Conservation (phyloP, 1,140 invertebrate genomes). For the Notospermus geniculatus region DNA sequence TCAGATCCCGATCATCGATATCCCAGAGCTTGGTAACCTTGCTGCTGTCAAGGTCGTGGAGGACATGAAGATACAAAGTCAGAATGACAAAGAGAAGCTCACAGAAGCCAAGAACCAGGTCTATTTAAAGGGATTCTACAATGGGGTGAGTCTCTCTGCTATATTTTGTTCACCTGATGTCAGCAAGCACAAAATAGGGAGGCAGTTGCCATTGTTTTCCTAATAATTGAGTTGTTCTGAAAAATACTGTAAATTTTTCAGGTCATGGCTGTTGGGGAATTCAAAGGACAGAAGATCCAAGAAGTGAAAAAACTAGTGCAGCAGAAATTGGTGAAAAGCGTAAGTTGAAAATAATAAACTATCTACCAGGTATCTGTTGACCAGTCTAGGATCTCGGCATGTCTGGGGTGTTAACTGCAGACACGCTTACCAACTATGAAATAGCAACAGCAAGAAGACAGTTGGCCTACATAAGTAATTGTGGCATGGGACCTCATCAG, state of each 20-base stretch:
- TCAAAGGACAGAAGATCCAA: conserved; percentile 87
- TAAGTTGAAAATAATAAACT: conserved; percentile 23
- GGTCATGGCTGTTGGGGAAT: conserved; percentile 82
- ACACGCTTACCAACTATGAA: too few relatives aligned
- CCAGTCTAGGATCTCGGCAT: too few relatives aligned
- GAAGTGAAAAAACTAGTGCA: conserved; percentile 93
- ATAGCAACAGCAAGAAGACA: too few relatives aligned
- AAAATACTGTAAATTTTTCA: conserved; percentile 26
- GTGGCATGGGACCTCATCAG: too few relatives aligned
- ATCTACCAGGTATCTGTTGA: not conserved
- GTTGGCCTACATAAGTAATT: too few relatives aligned
- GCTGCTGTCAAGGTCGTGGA: conserved; percentile 83
- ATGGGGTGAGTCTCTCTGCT: conserved; percentile 67
- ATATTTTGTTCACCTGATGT: too few relatives aligned
- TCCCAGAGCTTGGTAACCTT: conserved; percentile 85
- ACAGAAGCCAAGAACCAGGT: conserved; percentile 90
- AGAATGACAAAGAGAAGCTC: conserved; percentile 95
- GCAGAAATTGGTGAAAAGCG: conserved; percentile 69
- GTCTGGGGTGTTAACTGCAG: too few relatives aligned
- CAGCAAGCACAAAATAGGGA: too few relatives aligned
- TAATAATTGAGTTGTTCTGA: too few relatives aligned
- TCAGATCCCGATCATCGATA: conserved; percentile 85
- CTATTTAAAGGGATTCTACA: conserved; percentile 98
- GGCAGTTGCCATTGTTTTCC: too few relatives aligned
- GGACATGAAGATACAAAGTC: conserved; percentile 91